Percentiles rank a stretch among this genome's conserved stretches.
phyloP scores from a whole-genome alignment of 2,888 invertebrate genomes.

The Drosophila glabriapex region DNA sequence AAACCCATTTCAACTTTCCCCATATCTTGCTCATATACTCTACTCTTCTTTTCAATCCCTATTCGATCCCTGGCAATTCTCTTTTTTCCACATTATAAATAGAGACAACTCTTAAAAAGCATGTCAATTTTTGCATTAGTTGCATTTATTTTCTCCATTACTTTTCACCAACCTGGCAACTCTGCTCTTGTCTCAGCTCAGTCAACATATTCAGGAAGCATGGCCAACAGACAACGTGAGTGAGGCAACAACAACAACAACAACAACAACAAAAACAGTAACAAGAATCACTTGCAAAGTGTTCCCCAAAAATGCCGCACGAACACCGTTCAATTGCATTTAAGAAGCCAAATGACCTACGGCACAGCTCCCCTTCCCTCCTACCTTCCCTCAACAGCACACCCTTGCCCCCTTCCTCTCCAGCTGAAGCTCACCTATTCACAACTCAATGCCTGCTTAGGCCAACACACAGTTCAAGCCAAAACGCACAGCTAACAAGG shows the following conservation, averaged over 20 bases:
- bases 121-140: no score
- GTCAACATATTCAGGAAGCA: slow-evolving; percentile 44
- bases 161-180: slow-evolving; percentile 36
- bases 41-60: not conserved
- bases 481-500: slow-evolving; percentile 63
- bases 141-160: not conserved
- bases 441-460: slow-evolving; percentile 78
- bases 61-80: slow-evolving; percentile 42
- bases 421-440: slow-evolving; percentile 40
- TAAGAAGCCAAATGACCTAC: slow-evolving; percentile 82
- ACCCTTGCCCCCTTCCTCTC: not conserved
- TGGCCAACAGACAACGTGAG: slow-evolving; percentile 16
- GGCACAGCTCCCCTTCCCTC: slow-evolving; percentile 46
- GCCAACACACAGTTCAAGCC: slow-evolving; percentile 23
- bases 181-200: slow-evolving; percentile 22
- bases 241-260: slow-evolving; percentile 19
- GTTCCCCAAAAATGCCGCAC: slow-evolving; percentile 74
- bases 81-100: not conserved
- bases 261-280: slow-evolving; percentile 1
- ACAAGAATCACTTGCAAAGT: slow-evolving; percentile 76
- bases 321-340: slow-evolving; percentile 77
- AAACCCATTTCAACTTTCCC: not conserved
- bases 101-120: not conserved
- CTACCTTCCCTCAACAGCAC: not conserved
- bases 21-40: not conserved